Percentiles rank a stretch among this genome's conserved stretches.
Evolutionary conservation across 1,140 invertebrate species (phyloP).

Genomic region (Sitobion miscanthi): DNA sequence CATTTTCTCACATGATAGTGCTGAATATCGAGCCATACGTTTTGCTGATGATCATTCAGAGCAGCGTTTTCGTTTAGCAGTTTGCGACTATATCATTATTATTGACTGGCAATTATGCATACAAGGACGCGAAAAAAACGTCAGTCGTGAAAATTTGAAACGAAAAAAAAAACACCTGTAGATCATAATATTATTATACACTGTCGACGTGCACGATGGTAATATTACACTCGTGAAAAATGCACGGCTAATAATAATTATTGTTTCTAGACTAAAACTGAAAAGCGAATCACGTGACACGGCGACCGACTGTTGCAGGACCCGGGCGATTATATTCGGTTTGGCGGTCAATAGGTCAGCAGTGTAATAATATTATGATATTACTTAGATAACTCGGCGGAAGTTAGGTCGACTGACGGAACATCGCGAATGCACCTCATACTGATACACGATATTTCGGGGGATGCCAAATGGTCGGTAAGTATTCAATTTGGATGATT

Average conservation of each 20-base stretch:
- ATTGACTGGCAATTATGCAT: too few relatives aligned
- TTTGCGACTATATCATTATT: too few relatives aligned
- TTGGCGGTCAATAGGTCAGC: neutral
- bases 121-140: slow-evolving; percentile 10
- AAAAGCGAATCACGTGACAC: neutral
- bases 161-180: neutral
- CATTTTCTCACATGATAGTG: too few relatives aligned
- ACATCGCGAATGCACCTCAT: neutral
- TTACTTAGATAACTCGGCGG: neutral
- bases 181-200: neutral
- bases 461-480: too few relatives aligned
- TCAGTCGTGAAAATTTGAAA: neutral
- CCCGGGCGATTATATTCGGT: too few relatives aligned
- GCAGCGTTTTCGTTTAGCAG: too few relatives aligned
- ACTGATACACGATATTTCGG: neutral
- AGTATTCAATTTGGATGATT: too few relatives aligned
- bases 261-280: neutral
- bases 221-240: neutral
- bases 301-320: neutral
- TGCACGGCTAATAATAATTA: neutral
- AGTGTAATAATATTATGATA: neutral
- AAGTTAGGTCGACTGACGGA: neutral
- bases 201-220: neutral
- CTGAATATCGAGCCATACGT: too few relatives aligned
- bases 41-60: too few relatives aligned